Evolutionary conservation across 2,797 vertebrate genomes (phyloP).

Genomic region (Ctenosaura bakeri): DNA sequence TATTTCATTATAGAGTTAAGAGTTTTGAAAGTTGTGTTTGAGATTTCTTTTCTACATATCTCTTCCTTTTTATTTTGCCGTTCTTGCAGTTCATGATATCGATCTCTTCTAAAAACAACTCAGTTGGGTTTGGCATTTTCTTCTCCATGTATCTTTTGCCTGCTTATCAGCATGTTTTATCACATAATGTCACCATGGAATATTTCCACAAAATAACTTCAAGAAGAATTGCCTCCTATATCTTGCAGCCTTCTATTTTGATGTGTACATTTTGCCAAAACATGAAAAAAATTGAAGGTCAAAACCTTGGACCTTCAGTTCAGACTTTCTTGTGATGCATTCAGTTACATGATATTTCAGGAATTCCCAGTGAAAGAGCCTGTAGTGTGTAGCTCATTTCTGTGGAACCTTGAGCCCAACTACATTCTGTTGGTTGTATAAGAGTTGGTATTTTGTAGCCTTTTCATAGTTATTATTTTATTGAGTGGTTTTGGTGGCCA

Average conservation of each 20-base stretch:
- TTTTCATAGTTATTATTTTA: background rate
- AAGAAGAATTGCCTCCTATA: background rate
- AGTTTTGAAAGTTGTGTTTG: slow-evolving; percentile 10
- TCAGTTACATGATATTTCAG: background rate
- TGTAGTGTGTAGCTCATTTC: background rate
- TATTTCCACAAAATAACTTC: background rate
- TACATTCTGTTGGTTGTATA: background rate
- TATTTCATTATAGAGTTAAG: background rate
- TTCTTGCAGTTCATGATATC: slow-evolving; percentile 34
- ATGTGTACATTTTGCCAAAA: background rate
- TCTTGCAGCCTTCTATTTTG: background rate
- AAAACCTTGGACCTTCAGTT: no score
- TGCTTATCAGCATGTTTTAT: slow-evolving; percentile 20
- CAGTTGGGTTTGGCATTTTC: slow-evolving; percentile 43
- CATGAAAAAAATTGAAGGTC: background rate
- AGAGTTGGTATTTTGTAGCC: background rate
- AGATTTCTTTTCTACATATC: background rate
- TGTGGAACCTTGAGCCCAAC: background rate
- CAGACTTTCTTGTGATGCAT: background rate
- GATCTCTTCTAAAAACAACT: slow-evolving; percentile 29
- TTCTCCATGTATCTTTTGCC: background rate
- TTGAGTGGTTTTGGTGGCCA: background rate
- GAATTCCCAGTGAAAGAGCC: background rate
- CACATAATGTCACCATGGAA: slow-evolving; percentile 10
- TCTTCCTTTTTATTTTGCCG: slow-evolving; percentile 29